These are phyloP conservation scores for Lacerta agilis DNA, from an alignment of 2,797 vertebrate species.

Conservation along the genomic window DNA sequence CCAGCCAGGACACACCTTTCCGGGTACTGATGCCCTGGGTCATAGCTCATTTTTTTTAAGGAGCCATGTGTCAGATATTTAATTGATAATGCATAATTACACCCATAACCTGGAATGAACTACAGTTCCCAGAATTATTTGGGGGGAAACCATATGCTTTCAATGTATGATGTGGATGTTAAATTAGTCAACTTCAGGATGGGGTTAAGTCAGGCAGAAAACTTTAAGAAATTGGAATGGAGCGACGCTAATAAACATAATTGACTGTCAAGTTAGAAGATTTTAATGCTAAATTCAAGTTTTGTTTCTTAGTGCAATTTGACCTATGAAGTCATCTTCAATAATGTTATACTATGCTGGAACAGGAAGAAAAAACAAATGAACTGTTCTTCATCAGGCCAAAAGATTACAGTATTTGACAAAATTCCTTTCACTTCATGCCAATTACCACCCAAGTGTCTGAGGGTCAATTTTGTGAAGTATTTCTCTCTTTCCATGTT, in stretches of 20 bases:
- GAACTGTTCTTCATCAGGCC: conserved; percentile 49
- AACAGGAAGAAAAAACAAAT: conserved; percentile 71
- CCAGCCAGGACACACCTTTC: too few species aligned
- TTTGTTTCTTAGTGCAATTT: conserved; percentile 69
- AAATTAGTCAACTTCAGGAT: conserved; percentile 53
- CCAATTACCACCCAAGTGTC: conserved; percentile 52
- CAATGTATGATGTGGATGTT: neutral
- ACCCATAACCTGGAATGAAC: too few species aligned
- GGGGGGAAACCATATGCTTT: too few species aligned
- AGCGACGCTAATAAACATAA: conserved; percentile 70
- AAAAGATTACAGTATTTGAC: conserved; percentile 68
- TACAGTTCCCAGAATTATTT: too few species aligned
- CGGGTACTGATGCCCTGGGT: too few species aligned
- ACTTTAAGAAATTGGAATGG: conserved; percentile 60
- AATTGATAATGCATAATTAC: too few species aligned
- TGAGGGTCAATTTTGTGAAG: conserved; percentile 38
- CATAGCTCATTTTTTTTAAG: too few species aligned
- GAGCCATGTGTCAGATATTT: too few species aligned
- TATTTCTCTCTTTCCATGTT: conserved; percentile 32
- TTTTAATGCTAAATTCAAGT: conserved; percentile 69
- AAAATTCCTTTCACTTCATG: conserved; percentile 61
- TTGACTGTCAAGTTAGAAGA: conserved; percentile 62
- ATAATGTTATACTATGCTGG: conserved; percentile 69
- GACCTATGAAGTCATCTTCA: conserved; percentile 75
- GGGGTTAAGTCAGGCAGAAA: conserved; percentile 63